Percentiles rank a stretch among this genome's conserved stretches.
Conservation (phyloP, 1,140 invertebrate genomes). For the Sycophaga agraensis region DNA sequence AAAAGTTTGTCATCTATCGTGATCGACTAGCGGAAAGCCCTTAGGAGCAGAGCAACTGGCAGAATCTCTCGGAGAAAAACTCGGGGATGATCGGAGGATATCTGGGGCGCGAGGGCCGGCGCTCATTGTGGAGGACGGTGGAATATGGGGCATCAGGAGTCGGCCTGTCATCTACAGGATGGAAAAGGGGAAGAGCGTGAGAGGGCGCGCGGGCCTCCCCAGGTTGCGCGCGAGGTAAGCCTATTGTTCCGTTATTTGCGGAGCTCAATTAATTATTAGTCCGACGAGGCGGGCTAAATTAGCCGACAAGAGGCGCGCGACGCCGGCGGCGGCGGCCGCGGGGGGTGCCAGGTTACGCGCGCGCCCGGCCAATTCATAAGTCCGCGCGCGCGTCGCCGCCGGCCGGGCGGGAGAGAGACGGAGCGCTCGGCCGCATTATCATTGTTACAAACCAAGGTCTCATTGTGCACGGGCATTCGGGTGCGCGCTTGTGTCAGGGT, state of each 20-base stretch:
- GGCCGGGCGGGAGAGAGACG: neutral
- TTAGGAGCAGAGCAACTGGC: too few species aligned
- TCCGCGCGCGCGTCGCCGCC: conserved; percentile 34
- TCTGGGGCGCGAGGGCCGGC: too few species aligned
- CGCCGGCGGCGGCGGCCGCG: too few species aligned
- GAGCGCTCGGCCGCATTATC: conserved; percentile 2
- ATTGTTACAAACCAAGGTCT: conserved; percentile 19
- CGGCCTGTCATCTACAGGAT: too few species aligned
- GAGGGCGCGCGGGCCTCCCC: conserved; percentile 41
- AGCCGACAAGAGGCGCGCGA: neutral
- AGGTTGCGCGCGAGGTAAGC: conserved; percentile 36
- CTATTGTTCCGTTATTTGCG: conserved; percentile 55
- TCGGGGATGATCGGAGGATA: too few species aligned
- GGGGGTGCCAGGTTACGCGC: neutral
- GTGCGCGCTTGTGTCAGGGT: conserved; percentile 26
- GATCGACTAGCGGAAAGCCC: too few species aligned
- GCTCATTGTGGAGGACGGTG: neutral
- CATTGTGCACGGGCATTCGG: conserved; percentile 12
- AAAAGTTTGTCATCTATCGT: too few species aligned
- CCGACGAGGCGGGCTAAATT: conserved; percentile 31
- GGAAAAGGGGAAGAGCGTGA: too few species aligned
- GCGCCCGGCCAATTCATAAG: conserved; percentile 43
- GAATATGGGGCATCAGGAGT: conserved; percentile 55
- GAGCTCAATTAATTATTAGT: conserved; percentile 54
- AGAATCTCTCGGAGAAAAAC: too few species aligned